Percentiles rank a stretch among this genome's conserved stretches.
phyloP scores from a whole-genome alignment of 2,888 invertebrate species.

The Nephrocerus scutellatus region DNA sequence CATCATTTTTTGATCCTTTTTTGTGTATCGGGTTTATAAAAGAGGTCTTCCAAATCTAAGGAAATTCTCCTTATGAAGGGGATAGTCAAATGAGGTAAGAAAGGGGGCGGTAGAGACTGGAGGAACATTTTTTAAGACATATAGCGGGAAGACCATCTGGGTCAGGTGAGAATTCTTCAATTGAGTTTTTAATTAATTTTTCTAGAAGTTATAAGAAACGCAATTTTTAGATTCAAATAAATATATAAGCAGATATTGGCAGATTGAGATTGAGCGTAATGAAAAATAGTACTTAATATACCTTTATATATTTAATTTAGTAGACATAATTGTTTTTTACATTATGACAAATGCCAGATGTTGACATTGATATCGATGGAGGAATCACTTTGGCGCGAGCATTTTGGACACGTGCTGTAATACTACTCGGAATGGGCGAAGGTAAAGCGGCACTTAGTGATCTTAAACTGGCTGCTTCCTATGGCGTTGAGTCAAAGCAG shows the following conservation, averaged over 20 bases:
- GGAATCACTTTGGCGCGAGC: conserved; percentile 60
- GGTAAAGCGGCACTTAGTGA: conserved; percentile 60
- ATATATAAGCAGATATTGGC: background rate
- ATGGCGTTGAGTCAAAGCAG: conserved; percentile 55
- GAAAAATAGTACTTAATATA: background rate
- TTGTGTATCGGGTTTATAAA: no score
- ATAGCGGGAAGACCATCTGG: no score
- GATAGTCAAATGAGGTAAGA: no score
- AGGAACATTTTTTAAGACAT: no score
- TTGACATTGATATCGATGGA: conserved; percentile 52
- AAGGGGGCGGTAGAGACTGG: no score
- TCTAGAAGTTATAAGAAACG: no score
- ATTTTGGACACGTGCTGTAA: conserved; percentile 60
- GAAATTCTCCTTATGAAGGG: no score
- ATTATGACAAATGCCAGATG: conserved; percentile 44
- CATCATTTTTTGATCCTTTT: no score
- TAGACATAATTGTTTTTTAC: conserved; percentile 4
- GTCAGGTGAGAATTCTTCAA: no score
- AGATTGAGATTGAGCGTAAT: conserved; percentile 1
- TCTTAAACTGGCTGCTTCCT: conserved; percentile 58
- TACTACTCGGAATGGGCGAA: conserved; percentile 54
- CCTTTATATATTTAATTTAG: background rate
- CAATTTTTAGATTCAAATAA: no score
- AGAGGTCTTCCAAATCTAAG: no score
- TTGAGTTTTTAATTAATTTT: no score